A percentile compares a stretch with the other conserved stretches of the same genome.
Evolutionary conservation across 2,888 invertebrate species (phyloP).

Genomic region (Zhengitettix transpicula): DNA sequence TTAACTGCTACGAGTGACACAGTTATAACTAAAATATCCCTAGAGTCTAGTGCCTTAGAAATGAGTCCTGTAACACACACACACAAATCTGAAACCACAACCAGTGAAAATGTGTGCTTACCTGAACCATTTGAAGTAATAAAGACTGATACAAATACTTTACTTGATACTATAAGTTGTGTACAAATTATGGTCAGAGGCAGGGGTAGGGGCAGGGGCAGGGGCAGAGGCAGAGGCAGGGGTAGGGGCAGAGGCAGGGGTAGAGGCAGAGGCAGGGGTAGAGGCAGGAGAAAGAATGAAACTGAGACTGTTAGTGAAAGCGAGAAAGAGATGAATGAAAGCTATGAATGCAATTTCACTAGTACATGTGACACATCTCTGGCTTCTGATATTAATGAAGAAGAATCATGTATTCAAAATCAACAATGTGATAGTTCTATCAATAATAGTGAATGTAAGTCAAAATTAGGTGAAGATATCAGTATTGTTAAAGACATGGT

Average conservation of each 20-base stretch:
- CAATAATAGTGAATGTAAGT: too few species aligned
- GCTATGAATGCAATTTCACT: not conserved
- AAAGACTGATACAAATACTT: too few species aligned
- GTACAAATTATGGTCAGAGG: not conserved
- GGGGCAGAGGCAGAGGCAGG: not conserved
- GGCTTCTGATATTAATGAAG: not conserved
- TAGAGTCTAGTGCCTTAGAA: not conserved
- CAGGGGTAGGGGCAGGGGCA: not conserved
- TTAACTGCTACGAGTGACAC: not conserved
- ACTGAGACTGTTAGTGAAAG: not conserved
- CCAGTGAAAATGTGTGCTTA: too few species aligned
- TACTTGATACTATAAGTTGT: too few species aligned
- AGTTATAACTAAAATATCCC: not conserved
- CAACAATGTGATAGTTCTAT: too few species aligned
- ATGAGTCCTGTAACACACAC: not conserved
- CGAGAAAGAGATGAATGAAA: not conserved
- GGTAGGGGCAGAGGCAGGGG: conserved; percentile 2
- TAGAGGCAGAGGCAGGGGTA: not conserved
- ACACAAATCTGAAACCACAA: too few species aligned
- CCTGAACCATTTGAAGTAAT: too few species aligned
- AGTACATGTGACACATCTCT: not conserved
- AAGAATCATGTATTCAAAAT: too few species aligned
- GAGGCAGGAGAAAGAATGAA: not conserved
- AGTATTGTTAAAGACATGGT: too few species aligned
- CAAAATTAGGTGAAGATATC: too few species aligned